phyloP scores from a whole-genome alignment of 2,797 vertebrate species.

The Pipistrellus kuhlii region DNA sequence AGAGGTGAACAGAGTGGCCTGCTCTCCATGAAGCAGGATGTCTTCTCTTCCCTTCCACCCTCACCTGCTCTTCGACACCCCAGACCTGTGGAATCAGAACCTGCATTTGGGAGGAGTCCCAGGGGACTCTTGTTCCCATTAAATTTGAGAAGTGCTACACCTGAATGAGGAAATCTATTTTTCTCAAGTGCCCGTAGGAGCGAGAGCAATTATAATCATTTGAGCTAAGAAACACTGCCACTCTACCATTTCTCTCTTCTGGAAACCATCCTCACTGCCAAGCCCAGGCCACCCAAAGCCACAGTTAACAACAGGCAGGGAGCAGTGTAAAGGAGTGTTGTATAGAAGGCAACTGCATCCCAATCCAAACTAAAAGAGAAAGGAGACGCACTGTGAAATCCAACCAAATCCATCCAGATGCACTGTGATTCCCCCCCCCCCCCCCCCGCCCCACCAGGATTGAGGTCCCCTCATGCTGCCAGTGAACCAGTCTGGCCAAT shows the following conservation, averaged over 20 bases:
- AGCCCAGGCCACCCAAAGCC: background rate
- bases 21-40: fast-evolving
- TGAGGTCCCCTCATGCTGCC: background rate
- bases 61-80: background rate
- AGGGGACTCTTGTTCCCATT: background rate
- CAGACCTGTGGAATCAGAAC: background rate
- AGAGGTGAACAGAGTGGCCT: background rate
- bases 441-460: background rate
- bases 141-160: background rate
- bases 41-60: background rate
- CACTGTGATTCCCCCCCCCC: too few species aligned
- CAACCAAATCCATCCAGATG: too few species aligned
- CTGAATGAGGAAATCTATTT: background rate
- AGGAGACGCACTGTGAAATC: background rate
- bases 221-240: fast-evolving
- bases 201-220: background rate
- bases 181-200: background rate
- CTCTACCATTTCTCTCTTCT: background rate
- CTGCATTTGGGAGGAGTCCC: background rate
- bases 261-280: background rate
- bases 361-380: background rate
- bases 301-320: background rate
- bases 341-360: background rate
- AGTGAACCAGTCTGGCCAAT: background rate
- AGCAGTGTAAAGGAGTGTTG: background rate